Conservation (phyloP, 2,888 invertebrate species). For the Pheosia tremula region DNA sequence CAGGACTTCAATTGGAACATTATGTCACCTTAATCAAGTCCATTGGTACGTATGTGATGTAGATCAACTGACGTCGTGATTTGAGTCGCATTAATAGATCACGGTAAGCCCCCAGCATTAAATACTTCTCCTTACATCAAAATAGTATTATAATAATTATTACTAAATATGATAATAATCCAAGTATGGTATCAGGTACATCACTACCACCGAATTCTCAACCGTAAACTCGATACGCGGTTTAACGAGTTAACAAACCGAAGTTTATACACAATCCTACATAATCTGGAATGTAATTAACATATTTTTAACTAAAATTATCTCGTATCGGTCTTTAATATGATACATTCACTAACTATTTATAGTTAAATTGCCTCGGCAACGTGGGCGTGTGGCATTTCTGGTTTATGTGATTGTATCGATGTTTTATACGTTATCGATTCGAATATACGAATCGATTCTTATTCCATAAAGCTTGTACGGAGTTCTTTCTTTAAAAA, state of each 20-base stretch:
- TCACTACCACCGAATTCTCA: slow-evolving; percentile 1
- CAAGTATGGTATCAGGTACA: not conserved
- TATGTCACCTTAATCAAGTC: no score
- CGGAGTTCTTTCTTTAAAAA: no score
- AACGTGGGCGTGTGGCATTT: slow-evolving; percentile 43
- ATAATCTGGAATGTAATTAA: slow-evolving; percentile 40
- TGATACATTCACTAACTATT: slow-evolving; percentile 26
- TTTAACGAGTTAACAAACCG: slow-evolving; percentile 7
- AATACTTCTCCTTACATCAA: no score
- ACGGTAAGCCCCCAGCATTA: no score
- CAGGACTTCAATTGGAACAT: no score
- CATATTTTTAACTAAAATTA: slow-evolving; percentile 38
- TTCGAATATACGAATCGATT: slow-evolving; percentile 39
- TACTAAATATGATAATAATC: not conserved
- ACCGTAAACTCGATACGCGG: slow-evolving; percentile 5
- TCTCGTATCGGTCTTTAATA: slow-evolving; percentile 25
- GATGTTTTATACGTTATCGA: slow-evolving; percentile 45
- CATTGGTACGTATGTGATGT: no score
- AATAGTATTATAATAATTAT: no score
- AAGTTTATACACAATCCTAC: slow-evolving; percentile 3
- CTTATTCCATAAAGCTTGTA: no score
- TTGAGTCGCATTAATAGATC: no score
- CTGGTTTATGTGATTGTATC: slow-evolving; percentile 42
- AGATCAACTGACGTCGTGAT: no score
- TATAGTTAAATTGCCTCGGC: slow-evolving; percentile 20